Evolutionary conservation across 1,140 invertebrate species (phyloP).

Genomic region (Ruditapes philippinarum): DNA sequence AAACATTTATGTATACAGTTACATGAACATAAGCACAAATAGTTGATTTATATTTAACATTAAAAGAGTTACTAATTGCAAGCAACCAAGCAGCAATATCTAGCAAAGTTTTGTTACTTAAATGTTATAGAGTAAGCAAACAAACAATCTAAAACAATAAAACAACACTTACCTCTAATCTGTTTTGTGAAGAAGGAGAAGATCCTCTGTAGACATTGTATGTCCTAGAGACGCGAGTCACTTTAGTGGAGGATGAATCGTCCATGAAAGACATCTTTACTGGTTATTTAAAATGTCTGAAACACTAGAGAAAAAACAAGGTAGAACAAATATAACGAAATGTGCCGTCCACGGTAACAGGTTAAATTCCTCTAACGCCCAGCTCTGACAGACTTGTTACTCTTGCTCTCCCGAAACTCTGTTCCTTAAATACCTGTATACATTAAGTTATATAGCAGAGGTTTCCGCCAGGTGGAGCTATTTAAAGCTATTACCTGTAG

Average conservation of each 20-base stretch:
- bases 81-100: neutral
- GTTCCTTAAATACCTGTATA: constrained; percentile 67
- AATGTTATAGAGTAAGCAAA: neutral
- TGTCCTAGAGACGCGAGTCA: constrained; percentile 66
- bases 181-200: constrained; percentile 82
- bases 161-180: constrained; percentile 81
- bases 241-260: constrained; percentile 28
- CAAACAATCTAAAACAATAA: neutral
- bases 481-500: constrained; percentile 59
- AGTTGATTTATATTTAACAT: neutral
- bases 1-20: no score
- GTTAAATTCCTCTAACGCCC: constrained; percentile 47
- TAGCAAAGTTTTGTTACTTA: neutral
- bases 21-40: no score
- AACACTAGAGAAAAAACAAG: constrained; percentile 36
- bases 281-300: constrained; percentile 18
- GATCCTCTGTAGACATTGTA: constrained; percentile 84
- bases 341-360: constrained; percentile 45
- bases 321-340: constrained; percentile 50
- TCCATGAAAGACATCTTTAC: constrained; percentile 28
- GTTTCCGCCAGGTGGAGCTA: constrained; percentile 57
- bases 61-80: neutral
- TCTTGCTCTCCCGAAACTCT: constrained; percentile 61
- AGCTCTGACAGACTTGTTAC: constrained; percentile 56
- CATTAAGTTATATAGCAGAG: constrained; percentile 65